Evolutionary conservation across 2,888 invertebrate genomes (phyloP), one percentile per base, ranked within the genome.

Genomic region (Ophion costatus): DNA sequence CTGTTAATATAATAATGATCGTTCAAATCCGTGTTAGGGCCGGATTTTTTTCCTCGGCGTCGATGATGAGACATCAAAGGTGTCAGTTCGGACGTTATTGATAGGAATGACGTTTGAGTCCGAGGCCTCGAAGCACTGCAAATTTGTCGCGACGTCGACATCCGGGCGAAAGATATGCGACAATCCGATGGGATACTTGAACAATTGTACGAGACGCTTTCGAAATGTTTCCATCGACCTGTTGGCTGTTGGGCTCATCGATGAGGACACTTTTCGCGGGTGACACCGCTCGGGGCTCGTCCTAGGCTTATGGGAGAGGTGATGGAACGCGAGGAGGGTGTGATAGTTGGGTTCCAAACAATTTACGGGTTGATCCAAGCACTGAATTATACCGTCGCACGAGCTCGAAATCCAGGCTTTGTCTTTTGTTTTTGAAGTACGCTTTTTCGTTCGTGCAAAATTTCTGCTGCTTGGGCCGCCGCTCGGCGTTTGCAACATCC

Each of bases 131-230:
- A 20, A 59, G 20, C 33, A 17, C 5, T 61, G 51, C 61, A 73
- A 20, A n/a, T 64, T 20, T 1, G 14, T 11, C 14, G 22, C 67
- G 10, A 20, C 42, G 22, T 57, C 75, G 1, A 71, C n/a, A 56
- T 71, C 79, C 17, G 82, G 71, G 17, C 71, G 70, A 9, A 79
- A n/a, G 61, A 85, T 56, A 20, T 82, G 89, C 6, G 92, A 90
- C 84, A 93, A 89, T 61, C 89, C 90, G 83, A 92, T 88, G 0
- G 93, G 93, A 85, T 91, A 90, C 70, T 90, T 90, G 74, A 93
- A 93, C 59, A 93, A 87, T 64, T 90, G 89, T 29, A 89, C 45
- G 17, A 93, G 88, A 20, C 93, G 90, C 45, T 73, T 88, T 83
- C 88, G 90, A 6, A 93, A 87, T 66, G 88, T 57, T 20, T 51